Evolutionary conservation across 1,140 invertebrate species (phyloP), one percentile per base, ranked within the genome.

Genomic region (Chlorops oryzae): DNA sequence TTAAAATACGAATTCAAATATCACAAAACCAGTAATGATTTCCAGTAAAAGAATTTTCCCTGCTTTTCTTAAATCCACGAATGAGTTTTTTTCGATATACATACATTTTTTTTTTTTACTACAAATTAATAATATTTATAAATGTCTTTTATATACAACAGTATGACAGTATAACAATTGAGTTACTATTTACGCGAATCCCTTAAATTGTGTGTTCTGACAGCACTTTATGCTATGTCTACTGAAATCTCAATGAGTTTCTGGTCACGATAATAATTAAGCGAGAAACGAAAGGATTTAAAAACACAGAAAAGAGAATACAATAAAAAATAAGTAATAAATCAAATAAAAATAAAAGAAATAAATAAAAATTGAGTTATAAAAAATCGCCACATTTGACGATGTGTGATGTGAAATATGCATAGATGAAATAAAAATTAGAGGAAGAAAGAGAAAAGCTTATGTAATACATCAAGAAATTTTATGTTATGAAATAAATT

Each of bases 101-200:
- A 63, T 58, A 51, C 56, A 54, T 54, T 57, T 64, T 57, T 63
- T 64, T 57, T 62, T 63, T 63, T 62, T 62, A 63, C 62, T 65
- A 55, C 57, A 59, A 57, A 65, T 46, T 53, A 55, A 52, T 35
- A 17, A 32, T 25, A 35, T 54, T 40, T 61, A 59, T 62, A 62
- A 57, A 57, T 65, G 65, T 58, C 62, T 62, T 63, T 63, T n/a
- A n/a, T n/a, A n/a, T n/a, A n/a, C n/a, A n/a, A n/a, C n/a, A n/a
- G n/a, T n/a, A n/a, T n/a, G n/a, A n/a, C n/a, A n/a, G n/a, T n/a
- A n/a, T n/a, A n/a, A n/a, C n/a, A n/a, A n/a, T n/a, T n/a, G n/a
- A n/a, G 62, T 63, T 34, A 34, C n/a, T 34, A 34, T 34, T 34
- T 10, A 10, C n/a, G n/a, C n/a, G 7, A 7, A 7, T n/a, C 28